These are phyloP conservation scores for Pipra filicauda DNA, from an alignment of 2,113 vertebrate species.

Conservation along the genomic window DNA sequence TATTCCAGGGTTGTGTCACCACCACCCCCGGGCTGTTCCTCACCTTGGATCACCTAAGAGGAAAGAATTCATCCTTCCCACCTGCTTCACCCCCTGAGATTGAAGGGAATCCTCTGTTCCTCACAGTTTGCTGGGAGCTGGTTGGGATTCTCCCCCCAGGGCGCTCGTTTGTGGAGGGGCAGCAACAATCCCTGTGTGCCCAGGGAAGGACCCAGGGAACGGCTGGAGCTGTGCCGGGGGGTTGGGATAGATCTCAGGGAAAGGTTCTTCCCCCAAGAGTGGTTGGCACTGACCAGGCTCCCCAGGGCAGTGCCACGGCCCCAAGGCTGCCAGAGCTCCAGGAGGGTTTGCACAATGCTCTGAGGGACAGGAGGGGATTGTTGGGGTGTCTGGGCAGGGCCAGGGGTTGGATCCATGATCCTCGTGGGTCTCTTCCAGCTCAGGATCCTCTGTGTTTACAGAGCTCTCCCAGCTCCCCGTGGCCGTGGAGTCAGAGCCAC, in stretches of 20 bases:
- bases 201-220: background rate
- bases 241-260: background rate
- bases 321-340: background rate
- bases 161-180: background rate
- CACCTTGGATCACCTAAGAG: fast-evolving
- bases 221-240: background rate
- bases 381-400: background rate
- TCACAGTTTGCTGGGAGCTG: background rate
- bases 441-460: background rate
- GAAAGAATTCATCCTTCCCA: background rate
- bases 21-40: background rate
- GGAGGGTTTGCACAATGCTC: background rate
- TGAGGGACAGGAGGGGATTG: background rate
- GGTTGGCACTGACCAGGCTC: background rate
- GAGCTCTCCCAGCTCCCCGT: background rate
- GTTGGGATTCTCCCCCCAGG: background rate
- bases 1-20: background rate
- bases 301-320: background rate
- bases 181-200: background rate
- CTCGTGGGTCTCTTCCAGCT: background rate
- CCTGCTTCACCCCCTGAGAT: background rate
- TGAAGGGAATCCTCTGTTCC: background rate
- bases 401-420: background rate
- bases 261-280: background rate
- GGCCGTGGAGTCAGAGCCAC: background rate